Conservation (phyloP, 2,797 vertebrate genomes). For the Ctenopoma multispine region DNA sequence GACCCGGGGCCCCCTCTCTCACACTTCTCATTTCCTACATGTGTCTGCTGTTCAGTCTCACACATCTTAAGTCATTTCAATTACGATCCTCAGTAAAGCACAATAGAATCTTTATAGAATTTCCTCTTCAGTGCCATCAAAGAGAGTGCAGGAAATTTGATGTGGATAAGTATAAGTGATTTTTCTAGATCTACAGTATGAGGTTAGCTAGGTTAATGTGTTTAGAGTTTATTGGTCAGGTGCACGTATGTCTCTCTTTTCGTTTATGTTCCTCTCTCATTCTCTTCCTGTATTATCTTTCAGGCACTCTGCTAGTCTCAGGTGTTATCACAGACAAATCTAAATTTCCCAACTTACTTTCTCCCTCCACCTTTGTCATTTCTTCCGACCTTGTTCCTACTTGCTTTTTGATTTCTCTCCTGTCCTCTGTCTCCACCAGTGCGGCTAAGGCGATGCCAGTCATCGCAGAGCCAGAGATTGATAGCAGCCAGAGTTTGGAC, state of each 20-base stretch:
- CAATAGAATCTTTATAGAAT: slow-evolving; percentile 35
- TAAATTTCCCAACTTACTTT: background rate
- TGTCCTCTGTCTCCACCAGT: slow-evolving; percentile 74
- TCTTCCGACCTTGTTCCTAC: no score
- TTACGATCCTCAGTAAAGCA: slow-evolving; percentile 42
- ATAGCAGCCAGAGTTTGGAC: slow-evolving; percentile 90
- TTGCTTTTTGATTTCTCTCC: background rate
- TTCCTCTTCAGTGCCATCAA: slow-evolving; percentile 12
- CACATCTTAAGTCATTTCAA: slow-evolving; percentile 22
- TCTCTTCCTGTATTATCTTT: background rate
- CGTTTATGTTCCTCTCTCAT: background rate
- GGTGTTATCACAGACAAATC: background rate
- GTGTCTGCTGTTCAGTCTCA: slow-evolving; percentile 34
- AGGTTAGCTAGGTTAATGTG: slow-evolving; percentile 16
- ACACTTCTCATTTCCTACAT: slow-evolving; percentile 52
- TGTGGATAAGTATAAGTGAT: slow-evolving; percentile 1
- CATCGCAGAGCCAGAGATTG: slow-evolving; percentile 94
- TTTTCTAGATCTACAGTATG: slow-evolving; percentile 11
- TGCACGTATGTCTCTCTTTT: slow-evolving; percentile 16
- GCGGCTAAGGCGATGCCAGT: slow-evolving; percentile 91
- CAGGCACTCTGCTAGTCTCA: background rate
- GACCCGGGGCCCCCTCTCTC: background rate
- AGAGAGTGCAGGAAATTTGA: slow-evolving; percentile 41
- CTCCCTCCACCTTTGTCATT: background rate
- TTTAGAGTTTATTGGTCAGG: slow-evolving; percentile 34